Percentiles rank a stretch among this genome's conserved stretches.
phyloP scores from a whole-genome alignment of 2,888 invertebrate species.

The Melanostoma scalare region DNA sequence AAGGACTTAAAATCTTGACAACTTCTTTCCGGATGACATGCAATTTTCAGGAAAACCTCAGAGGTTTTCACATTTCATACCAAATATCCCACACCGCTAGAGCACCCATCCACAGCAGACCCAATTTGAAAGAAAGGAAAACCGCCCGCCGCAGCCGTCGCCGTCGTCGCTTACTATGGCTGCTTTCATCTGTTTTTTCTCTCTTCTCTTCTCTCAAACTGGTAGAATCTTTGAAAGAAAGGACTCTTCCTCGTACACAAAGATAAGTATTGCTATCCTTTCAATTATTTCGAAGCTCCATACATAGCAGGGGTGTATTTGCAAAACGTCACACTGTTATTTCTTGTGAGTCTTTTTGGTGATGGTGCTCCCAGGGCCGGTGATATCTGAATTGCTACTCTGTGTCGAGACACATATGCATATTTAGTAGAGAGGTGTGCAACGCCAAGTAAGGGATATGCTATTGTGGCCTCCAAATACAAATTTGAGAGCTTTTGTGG shows the following conservation, averaged over 20 bases:
- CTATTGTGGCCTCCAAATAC: constrained; percentile 64
- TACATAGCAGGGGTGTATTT: constrained; percentile 7
- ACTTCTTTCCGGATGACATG: constrained; percentile 82
- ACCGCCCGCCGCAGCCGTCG: background rate
- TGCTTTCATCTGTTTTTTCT: constrained; percentile 51
- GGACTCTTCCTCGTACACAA: constrained; percentile 63
- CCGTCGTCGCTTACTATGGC: constrained; percentile 22
- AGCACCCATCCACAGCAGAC: background rate
- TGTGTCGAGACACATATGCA: constrained; percentile 50
- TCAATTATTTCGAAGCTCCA: constrained; percentile 63
- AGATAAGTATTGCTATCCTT: constrained; percentile 71
- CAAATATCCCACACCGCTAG: background rate
- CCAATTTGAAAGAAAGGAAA: constrained; percentile 19
- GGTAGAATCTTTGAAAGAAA: constrained; percentile 64
- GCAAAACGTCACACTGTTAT: background rate
- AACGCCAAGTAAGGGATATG: constrained; percentile 9
- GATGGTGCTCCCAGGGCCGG: background rate
- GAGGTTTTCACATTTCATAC: constrained; percentile 44
- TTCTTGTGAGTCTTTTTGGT: background rate
- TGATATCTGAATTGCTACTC: background rate
- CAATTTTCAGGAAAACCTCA: constrained; percentile 78
- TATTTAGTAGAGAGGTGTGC: constrained; percentile 40
- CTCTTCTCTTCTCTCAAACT: constrained; percentile 18
- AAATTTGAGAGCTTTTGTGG: constrained; percentile 75
- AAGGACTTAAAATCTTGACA: constrained; percentile 81